Base-by-base conservation (phyloP, 2,797 vertebrate genomes). In the Hapalemur alaotrensis region DNA sequence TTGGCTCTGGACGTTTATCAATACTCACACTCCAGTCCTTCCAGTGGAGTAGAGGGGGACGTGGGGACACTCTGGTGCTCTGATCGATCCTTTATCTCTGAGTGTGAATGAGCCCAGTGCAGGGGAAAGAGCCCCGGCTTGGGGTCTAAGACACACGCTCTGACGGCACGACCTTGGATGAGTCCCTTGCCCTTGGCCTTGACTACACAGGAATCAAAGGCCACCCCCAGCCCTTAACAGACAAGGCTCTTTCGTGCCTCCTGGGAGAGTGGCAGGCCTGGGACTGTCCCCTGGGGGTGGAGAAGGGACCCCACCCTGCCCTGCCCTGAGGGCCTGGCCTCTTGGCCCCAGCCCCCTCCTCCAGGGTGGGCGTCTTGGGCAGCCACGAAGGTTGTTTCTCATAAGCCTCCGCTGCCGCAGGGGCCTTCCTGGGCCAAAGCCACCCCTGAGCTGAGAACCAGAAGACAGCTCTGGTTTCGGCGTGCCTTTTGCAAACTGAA, bases 401-500 rank as follows among this genome's bases (percentile, higher is more conserved):
- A 63, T 67, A 32, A 94, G 48, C 48, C 63, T 50, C 22, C 13
- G 48, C 41, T 17, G n/a, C 86, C 70, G 73, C n/a, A 9, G 79
- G 57, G 54, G 22, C 79, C 80, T 78, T 75, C 91, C 52, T n/a
- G 70, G 94, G 67, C 76, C 89, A 65, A 30, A 87, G 84, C 59
- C 18, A 70, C 20, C 18, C 57, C 12, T n/a, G 50, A 87, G 41
- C 20, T 48, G 61, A 90, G 87, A 86, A 76, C 75, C n/a, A 89
- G 93, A 90, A 75, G 89, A 86, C 8, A 50, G 38, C 28, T 65
- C 35, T 80, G 15, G 30, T 35, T 72, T 94, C 79, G 41, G 28
- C n/a, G 23, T 1, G 30, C 28, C 15, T 48, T 78, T 83, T 38
- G 69, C 93, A 89, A 79, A 43, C 18, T 4, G 52, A 81, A 85